These are phyloP conservation scores for Characodon lateralis DNA, from an alignment of 2,797 vertebrate species.

Conservation along the genomic window DNA sequence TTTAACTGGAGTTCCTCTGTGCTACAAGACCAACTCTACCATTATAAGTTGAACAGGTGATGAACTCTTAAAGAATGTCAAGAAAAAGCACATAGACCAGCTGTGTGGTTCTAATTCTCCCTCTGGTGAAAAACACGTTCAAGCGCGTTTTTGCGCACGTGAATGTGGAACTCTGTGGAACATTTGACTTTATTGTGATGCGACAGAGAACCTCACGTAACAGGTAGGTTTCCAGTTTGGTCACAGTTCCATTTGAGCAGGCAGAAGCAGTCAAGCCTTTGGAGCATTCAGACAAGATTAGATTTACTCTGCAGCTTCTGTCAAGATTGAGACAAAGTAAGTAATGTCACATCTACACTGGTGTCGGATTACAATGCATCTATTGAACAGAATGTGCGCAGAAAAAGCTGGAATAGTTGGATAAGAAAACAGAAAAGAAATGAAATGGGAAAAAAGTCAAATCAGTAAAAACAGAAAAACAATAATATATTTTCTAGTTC, in stretches of 20 bases:
- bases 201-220: not conserved
- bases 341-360: not conserved
- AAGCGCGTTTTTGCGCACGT: not conserved
- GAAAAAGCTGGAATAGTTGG: not conserved
- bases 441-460: not conserved
- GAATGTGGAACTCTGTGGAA: not conserved
- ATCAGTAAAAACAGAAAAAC: too few species aligned
- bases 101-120: too few species aligned
- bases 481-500: too few species aligned
- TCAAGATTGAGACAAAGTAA: not conserved
- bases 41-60: too few species aligned
- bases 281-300: not conserved
- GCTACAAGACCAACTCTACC: too few species aligned
- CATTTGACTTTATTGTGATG: not conserved
- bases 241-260: not conserved
- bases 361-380: not conserved
- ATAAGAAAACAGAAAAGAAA: not conserved
- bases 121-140: not conserved
- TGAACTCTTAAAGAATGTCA: too few species aligned
- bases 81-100: too few species aligned
- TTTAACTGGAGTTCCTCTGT: too few species aligned
- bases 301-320: not conserved
- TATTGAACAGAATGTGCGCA: not conserved
- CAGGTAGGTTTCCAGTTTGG: not conserved
- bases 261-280: not conserved